Conservation (phyloP, 2,113 vertebrate species). For the Meles meles region DNA sequence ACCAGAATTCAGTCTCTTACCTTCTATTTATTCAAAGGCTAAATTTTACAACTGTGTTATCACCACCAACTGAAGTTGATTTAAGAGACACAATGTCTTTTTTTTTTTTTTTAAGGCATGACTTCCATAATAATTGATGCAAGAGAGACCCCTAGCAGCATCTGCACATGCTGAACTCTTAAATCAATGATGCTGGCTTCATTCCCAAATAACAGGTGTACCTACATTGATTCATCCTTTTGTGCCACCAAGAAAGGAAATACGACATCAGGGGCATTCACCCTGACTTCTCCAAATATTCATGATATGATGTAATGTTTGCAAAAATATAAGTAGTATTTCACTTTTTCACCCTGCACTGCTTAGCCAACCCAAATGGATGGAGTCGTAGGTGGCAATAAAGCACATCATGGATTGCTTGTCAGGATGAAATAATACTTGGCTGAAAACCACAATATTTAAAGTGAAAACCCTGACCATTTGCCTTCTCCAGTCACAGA, state of each 20-base stretch:
- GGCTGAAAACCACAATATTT: neutral
- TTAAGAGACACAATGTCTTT: neutral
- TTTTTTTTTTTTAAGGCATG: neutral
- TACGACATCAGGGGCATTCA: neutral
- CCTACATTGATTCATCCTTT: neutral
- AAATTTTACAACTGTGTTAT: slow-evolving; percentile 20
- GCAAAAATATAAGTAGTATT: neutral
- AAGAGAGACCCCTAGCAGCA: slow-evolving; percentile 48
- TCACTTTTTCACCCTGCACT: neutral
- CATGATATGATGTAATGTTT: slow-evolving; percentile 5
- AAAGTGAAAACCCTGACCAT: neutral
- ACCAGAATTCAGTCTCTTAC: neutral
- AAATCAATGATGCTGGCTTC: neutral
- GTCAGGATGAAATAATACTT: neutral
- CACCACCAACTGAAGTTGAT: neutral
- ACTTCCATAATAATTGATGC: slow-evolving; percentile 29
- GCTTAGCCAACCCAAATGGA: neutral
- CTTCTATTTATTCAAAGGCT: slow-evolving; percentile 10
- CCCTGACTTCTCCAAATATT: slow-evolving; percentile 11
- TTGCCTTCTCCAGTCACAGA: neutral
- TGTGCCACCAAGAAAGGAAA: neutral
- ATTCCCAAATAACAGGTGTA: neutral
- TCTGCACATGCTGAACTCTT: slow-evolving; percentile 31
- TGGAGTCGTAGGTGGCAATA: neutral
- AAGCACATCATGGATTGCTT: neutral